Base-by-base conservation (phyloP, 2,888 invertebrate genomes). In the Quadroppia sp. region DNA sequence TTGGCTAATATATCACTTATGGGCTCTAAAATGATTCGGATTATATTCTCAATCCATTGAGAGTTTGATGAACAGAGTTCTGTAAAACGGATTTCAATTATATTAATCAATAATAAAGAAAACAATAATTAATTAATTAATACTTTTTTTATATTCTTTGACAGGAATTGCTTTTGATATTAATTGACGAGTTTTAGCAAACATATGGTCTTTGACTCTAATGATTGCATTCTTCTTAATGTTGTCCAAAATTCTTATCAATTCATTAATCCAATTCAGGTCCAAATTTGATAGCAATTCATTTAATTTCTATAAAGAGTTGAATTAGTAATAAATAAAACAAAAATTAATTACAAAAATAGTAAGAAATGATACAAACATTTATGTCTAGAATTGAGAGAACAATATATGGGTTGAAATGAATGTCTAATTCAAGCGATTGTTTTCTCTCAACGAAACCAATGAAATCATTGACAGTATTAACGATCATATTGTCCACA, bases 91-190 rank as follows among this genome's bases (percentile, higher is more conserved):
- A 7, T 20, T 56, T 56, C 25, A 56, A n/a, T 23, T 4, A 56
- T 28, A 23, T 11, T n/a, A n/a, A n/a, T n/a, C n/a, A n/a, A n/a
- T n/a, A n/a, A 59, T n/a, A n/a, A 50, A 50, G 4, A 17, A n/a
- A 50, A 23, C 20, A 53, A 25, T 25, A 15, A 15, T n/a, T 30
- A 7, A 59, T 9, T 2, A n/a, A 11, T 59, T 59, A 53, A 50
- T 61, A 61, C 64, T 64, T 64, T n/a, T 64, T 64, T 40, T 32
- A 11, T 64, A 64, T n/a, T 64, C n/a, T 64, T 64, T 64, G 13
- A 20, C 1, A 1, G 64, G 64, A 20, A 64, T 36, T 17, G 36
- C 3, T n/a, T 36, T 64, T n/a, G 36, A 32, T 4, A 64, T 36
- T 1, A 64, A 9, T 64, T 64, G 20, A 36, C 9, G 11, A n/a